Evolutionary conservation across 2,888 invertebrate species (phyloP).

Genomic region (Holacanthella duospinosa): DNA sequence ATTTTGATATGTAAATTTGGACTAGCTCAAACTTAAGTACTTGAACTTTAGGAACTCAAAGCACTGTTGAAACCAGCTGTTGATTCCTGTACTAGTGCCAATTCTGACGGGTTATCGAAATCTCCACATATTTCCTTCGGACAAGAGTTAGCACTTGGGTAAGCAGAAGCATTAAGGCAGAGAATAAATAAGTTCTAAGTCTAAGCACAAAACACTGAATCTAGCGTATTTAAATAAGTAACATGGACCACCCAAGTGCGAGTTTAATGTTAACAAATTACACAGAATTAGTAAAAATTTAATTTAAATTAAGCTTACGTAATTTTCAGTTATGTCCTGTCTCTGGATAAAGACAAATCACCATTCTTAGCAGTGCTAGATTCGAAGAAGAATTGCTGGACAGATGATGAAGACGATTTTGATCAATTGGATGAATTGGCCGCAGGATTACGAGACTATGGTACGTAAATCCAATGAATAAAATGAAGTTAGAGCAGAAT

Average conservation of each 20-base stretch:
- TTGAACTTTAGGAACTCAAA: constrained; percentile 25
- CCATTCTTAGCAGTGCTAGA: constrained; percentile 23
- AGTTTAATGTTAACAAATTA: too few species aligned
- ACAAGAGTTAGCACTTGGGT: constrained; percentile 25
- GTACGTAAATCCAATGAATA: constrained; percentile 8
- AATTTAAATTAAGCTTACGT: too few species aligned
- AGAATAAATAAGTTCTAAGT: neutral
- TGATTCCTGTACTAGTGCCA: constrained; percentile 23
- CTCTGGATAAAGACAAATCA: too few species aligned
- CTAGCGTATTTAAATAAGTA: too few species aligned
- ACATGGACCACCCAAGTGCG: too few species aligned
- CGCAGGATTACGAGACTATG: constrained; percentile 19
- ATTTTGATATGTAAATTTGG: too few species aligned
- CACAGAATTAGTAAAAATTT: too few species aligned
- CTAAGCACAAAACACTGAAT: neutral
- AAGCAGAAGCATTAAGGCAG: constrained; percentile 2
- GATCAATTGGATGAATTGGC: constrained; percentile 16
- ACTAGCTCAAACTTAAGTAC: neutral
- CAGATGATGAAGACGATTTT: constrained; percentile 30
- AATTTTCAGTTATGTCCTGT: too few species aligned
- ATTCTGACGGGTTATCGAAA: constrained; percentile 18
- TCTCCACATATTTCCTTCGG: constrained; percentile 23
- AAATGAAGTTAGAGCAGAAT: too few species aligned
- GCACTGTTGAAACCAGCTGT: constrained; percentile 31
- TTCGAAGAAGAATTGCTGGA: constrained; percentile 26